Base-by-base conservation (phyloP, 2,113 vertebrate species). In the Megaceryle maxima region DNA sequence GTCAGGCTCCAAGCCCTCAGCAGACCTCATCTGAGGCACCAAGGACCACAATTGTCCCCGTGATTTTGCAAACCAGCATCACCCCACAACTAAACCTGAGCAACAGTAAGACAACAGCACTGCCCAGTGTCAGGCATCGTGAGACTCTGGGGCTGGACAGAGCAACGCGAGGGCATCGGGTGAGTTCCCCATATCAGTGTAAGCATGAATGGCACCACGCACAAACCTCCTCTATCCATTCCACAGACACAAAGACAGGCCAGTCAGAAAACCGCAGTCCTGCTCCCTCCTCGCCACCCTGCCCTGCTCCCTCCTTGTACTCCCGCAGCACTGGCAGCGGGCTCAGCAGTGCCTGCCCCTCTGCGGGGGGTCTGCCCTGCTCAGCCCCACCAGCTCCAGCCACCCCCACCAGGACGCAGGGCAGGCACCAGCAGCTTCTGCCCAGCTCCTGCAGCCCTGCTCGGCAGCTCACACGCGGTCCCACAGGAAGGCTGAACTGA, bases 261-360 rank as follows among this genome's bases (percentile, higher is more conserved):
- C 18, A 28, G 7, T 29, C 28, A 63, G 37, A 50, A 77, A 14
- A 72, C 5, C 48, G 22, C 41, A 6, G 11, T 44, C 63, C 77
- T 46, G 35, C 37, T 41, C 20, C 46, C 44, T 33, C 4, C 4
- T 14, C 57, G 57, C 43, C 37, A 31, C 15, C 16, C 39, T 35
- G 21, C n/a, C 12, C 62, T 14, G 28, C 46, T 60, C 53, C 11
- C 28, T 25, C 29, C 2, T 37, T 37, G 0, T 18, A 26, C 21
- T 41, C 28, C 7, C 0, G 0, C 1, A 5, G 62, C 2, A 0
- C 24, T 22, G 67, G 67, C n/a, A 50, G 12, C 29, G 2, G 0
- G 39, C 37, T 53, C 35, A 1, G 1, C 64, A 70, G 77, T 3
- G 9, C 57, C 37, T 0, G 0, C 9, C 33, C 33, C 43, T 20